phyloP scores from a whole-genome alignment of 2,113 vertebrate species.

The Scomber colias region DNA sequence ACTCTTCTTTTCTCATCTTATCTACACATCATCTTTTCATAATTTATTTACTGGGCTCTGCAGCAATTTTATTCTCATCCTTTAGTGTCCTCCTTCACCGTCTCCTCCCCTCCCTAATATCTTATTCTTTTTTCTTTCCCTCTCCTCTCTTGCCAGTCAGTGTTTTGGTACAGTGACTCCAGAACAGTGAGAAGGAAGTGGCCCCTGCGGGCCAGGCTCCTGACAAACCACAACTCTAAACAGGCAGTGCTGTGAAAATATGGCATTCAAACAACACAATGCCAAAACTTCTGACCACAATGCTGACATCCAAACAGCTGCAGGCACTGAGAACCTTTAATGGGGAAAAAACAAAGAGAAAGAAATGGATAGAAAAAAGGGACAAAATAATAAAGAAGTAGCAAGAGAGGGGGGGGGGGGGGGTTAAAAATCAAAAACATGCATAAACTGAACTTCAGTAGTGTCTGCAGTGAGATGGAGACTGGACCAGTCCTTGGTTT shows the following conservation, averaged over 20 bases:
- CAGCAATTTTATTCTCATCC: not conserved
- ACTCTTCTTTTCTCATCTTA: not conserved
- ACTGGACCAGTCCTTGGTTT: conserved; percentile 39
- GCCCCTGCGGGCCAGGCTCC: conserved; percentile 64
- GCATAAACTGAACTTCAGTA: conserved; percentile 36
- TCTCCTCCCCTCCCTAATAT: not conserved
- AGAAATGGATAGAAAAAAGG: conserved; percentile 33
- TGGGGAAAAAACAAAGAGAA: conserved; percentile 42
- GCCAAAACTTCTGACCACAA: conserved; percentile 61
- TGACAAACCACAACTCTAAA: conserved; percentile 76
- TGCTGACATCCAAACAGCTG: conserved; percentile 56
- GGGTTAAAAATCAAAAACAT: conserved; percentile 60
- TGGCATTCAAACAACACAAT: conserved; percentile 62
- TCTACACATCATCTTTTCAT: not conserved
- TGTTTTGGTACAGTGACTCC: conserved; percentile 65
- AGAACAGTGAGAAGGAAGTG: conserved; percentile 71
- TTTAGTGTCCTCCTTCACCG: not conserved
- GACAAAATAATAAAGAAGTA: conserved; percentile 43
- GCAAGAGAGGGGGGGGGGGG: not conserved
- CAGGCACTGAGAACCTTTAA: conserved; percentile 49
- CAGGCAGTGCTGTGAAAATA: conserved; percentile 74
- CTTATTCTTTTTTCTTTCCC: not conserved
- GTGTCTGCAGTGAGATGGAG: conserved; percentile 42
- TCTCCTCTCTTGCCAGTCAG: conserved; percentile 40
- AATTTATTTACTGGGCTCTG: not conserved